Evolutionary conservation across 2,888 invertebrate genomes (phyloP).

Genomic region (Caenorhabditis drosophilae): DNA sequence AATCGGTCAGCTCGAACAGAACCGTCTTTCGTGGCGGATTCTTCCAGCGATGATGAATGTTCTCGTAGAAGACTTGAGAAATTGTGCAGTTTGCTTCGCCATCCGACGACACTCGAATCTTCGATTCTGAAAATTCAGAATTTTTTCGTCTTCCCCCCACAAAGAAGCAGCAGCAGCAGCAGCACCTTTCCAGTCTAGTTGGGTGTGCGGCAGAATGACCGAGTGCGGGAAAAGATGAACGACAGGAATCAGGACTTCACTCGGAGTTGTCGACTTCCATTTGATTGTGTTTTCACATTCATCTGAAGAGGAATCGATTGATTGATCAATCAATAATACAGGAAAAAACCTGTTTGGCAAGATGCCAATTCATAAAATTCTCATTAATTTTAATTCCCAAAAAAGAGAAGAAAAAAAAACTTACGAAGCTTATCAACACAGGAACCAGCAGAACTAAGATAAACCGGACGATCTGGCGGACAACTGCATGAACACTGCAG

Average conservation of each 20-base stretch:
- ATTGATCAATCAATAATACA: neutral
- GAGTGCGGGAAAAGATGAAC: slow-evolving; percentile 18
- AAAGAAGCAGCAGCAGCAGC: too few relatives aligned
- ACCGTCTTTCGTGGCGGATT: slow-evolving; percentile 9
- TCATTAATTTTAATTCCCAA: neutral
- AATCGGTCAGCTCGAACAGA: slow-evolving; percentile 26
- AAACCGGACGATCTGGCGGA: slow-evolving; percentile 46
- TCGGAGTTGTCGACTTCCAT: slow-evolving; percentile 5
- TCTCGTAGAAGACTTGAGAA: slow-evolving; percentile 32
- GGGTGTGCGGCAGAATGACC: slow-evolving; percentile 8
- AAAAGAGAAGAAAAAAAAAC: slow-evolving; percentile 4
- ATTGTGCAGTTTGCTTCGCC: slow-evolving; percentile 40
- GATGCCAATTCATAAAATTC: neutral
- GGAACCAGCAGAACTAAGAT: slow-evolving; percentile 43
- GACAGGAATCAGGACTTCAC: slow-evolving; percentile 10
- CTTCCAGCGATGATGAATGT: slow-evolving; percentile 37
- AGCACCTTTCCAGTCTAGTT: too few relatives aligned
- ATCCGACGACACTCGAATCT: slow-evolving; percentile 2
- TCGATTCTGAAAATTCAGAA: slow-evolving; percentile 7
- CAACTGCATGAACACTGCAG: slow-evolving; percentile 47
- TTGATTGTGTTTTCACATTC: slow-evolving; percentile 19
- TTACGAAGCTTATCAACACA: slow-evolving; percentile 45
- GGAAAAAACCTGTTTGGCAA: neutral
- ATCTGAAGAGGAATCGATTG: slow-evolving; percentile 1
- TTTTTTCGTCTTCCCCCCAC: too few relatives aligned